phyloP scores from a whole-genome alignment of 2,888 invertebrate species.

The Scaptomyza caliginosa region DNA sequence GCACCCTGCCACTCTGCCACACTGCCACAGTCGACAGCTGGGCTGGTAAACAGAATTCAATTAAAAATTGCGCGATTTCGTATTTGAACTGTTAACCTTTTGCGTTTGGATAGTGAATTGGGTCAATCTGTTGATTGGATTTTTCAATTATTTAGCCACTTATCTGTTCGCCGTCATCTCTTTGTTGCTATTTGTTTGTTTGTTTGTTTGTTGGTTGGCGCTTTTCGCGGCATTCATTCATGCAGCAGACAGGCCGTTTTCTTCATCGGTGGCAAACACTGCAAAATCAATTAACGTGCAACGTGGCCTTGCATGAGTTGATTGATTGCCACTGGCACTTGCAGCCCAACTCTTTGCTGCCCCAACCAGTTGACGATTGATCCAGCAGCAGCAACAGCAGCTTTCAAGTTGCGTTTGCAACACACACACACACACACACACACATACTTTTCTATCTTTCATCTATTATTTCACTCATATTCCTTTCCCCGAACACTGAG shows the following conservation, averaged over 20 bases:
- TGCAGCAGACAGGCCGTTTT: constrained; percentile 8
- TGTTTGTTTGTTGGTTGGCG: constrained; percentile 1
- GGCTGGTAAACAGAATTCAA: constrained; percentile 43
- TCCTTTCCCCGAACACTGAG: constrained; percentile 24
- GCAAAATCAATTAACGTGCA: constrained; percentile 71
- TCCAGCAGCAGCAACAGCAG: constrained; percentile 16
- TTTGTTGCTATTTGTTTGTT: constrained; percentile 38
- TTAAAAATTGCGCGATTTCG: constrained; percentile 56
- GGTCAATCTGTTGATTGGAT: constrained; percentile 68
- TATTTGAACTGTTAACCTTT: constrained; percentile 68
- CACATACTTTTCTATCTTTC: constrained; percentile 1
- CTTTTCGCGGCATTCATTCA: neutral
- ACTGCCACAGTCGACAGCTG: neutral
- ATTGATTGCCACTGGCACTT: constrained; percentile 55
- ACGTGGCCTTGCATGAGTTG: constrained; percentile 52
- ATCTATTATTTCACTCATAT: neutral
- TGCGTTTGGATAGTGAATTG: constrained; percentile 41
- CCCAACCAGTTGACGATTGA: constrained; percentile 24
- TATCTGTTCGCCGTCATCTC: constrained; percentile 66
- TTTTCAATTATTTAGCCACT: constrained; percentile 56
- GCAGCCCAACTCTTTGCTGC: neutral
- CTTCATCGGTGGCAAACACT: constrained; percentile 33
- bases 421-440: neutral
- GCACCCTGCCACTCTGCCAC: neutral
- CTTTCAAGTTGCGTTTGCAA: constrained; percentile 25